Base-by-base conservation (phyloP, 2,797 vertebrate genomes). In the Chaenodraco wilsoni region DNA sequence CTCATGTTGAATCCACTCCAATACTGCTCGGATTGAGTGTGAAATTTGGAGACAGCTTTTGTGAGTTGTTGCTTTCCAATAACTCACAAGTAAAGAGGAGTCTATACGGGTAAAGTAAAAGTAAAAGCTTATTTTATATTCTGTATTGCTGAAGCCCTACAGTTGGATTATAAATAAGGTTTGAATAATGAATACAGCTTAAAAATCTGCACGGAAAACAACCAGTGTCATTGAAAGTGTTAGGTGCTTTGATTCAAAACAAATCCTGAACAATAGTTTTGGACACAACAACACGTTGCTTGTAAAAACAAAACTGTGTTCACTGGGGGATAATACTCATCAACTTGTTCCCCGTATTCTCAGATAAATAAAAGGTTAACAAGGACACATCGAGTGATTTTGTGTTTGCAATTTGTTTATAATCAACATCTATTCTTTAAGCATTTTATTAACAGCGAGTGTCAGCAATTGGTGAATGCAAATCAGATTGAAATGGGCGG, bases 351-450 rank as follows among this genome's bases (percentile, higher is more conserved):
- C 63, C 43, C 5, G 2, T 46, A 21, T 13, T 41, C 21, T 40
- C 61, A 12, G 15, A 69, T 41, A 56, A 63, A 48, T 59, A 61
- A 83, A 83, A 83, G 45, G 74, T 67, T 52, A 81, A 61, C 46
- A 55, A 51, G 60, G 46, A 70, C 60, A 48, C 40, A 8, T 0
- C 51, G 63, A 49, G 57, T 60, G 55, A 60, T 66, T 76, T 51
- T 23, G 23, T 51, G 51, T 52, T 72, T 55, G 55, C 62, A 15
- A 12, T 73, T 62, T 78, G 31, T 74, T 69, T 62, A 49, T 70
- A 78, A 84, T 86, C 70, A 85, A 10, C 73, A 50, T 69, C 70
- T 60, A 62, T 85, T 88, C 52, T 74, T 78, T 33, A 64, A 51
- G 41, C 46, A 13, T 57, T 80, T 69, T 58, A 48, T 79, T 55